A percentile compares a stretch with the other conserved stretches of the same genome.
phyloP scores from a whole-genome alignment of 2,113 vertebrate genomes.

The Heptranchias perlo region DNA sequence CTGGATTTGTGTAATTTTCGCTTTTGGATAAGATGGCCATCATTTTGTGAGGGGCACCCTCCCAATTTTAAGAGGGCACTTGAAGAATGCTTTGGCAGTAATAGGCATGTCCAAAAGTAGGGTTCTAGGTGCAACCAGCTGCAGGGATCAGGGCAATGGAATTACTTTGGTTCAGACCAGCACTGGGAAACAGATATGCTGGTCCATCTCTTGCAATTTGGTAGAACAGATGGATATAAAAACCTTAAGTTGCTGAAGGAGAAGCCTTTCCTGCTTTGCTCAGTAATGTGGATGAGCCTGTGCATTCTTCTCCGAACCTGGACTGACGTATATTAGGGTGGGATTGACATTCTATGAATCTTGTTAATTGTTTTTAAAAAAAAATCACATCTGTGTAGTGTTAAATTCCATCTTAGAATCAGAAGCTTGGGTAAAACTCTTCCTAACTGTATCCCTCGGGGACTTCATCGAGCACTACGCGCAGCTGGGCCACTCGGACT shows the following conservation, averaged over 20 bases:
- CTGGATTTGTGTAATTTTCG: background rate
- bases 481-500: no score
- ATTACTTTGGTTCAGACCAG: background rate
- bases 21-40: background rate
- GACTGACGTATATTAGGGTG: background rate
- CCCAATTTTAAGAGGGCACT: no score
- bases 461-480: no score
- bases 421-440: background rate
- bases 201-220: background rate
- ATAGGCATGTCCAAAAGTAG: background rate
- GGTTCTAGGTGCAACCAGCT: background rate
- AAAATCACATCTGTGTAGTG: background rate
- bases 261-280: background rate
- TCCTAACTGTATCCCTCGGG: background rate
- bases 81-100: background rate
- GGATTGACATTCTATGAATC: no score
- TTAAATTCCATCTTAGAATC: background rate
- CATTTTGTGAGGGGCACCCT: background rate
- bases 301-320: background rate
- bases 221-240: background rate
- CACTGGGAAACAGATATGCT: background rate
- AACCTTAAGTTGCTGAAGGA: no score
- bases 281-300: background rate
- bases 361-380: background rate
- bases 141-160: background rate